These are phyloP conservation scores for Trissolcus basalis DNA, from an alignment of 1,140 invertebrate genomes.

Conservation along the genomic window DNA sequence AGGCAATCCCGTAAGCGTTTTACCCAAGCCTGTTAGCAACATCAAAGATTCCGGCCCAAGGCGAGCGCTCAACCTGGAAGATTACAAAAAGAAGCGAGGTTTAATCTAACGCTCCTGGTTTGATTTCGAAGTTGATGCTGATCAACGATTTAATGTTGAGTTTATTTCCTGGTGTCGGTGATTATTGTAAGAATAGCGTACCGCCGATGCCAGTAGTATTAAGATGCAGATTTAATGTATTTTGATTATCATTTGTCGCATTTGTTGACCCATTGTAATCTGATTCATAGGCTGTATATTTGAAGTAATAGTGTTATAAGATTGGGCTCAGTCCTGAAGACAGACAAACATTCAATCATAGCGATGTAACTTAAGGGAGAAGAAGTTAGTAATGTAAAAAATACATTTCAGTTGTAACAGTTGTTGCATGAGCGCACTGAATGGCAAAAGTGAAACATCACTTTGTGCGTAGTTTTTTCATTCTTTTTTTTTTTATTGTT, in stretches of 20 bases:
- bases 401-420: conserved; percentile 23
- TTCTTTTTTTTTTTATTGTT: not conserved
- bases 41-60: conserved; percentile 88
- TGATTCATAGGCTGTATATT: no score
- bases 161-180: conserved; percentile 13
- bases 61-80: conserved; percentile 94
- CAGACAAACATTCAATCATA: not conserved
- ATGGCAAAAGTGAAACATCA: conserved; percentile 1
- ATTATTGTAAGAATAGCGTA: conserved; percentile 45
- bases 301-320: no score
- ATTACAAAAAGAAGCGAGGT: conserved; percentile 97
- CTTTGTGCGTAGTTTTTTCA: not conserved
- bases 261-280: conserved; percentile 3
- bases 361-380: not conserved
- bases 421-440: not conserved
- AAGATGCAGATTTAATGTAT: conserved; percentile 14
- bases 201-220: conserved; percentile 50
- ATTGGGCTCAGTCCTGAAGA: not conserved
- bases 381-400: conserved; percentile 20
- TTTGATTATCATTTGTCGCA: conserved; percentile 41
- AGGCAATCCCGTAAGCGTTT: conserved; percentile 83
- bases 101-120: conserved; percentile 83
- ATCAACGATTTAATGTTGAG: no score
- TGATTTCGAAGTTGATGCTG: conserved; percentile 5
- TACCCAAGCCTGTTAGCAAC: conserved; percentile 84